Evolutionary conservation across 64 coral and sea anemone species (phyloP), one percentile per base, ranked within the genome.

Genomic region (Stylophora pistillata): DNA sequence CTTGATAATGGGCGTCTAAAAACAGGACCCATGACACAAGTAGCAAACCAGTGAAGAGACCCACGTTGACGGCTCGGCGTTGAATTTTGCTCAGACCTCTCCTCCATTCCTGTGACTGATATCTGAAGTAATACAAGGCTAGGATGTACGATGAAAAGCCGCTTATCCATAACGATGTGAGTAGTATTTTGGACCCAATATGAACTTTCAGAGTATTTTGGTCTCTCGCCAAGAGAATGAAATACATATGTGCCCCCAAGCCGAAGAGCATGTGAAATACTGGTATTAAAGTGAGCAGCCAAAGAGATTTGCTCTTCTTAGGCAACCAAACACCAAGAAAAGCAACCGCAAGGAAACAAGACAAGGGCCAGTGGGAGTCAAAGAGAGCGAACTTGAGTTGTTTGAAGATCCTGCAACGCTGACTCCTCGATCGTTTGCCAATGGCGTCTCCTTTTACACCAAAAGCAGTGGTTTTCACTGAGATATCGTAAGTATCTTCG

Each of bases 171-270:
- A 92, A 61, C 47, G 59, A 33, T 29, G 81, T 77, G 1, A 92
- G 90, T 13, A 92, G 90, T 29, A 92, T 92, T 64, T 92, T 92
- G 5, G 83, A 92, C 58, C 90, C 90, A 47, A 92, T 78, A 17
- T 92, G 83, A 69, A 87, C 72, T 47, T 47, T 47, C 37, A 47
- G 7, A 47, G 3, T 47, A 3, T 33, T 79, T 20, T 68, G 74
- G 72, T 91, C 81, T 25, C 41, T 72, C 16, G 74, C n/a, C 11
- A 83, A 86, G 14, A 58, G 13, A 16, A 87, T 77, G 61, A 92
- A 92, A 76, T 79, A 92, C 20, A 92, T 53, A 86, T 92, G 90
- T 32, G 90, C 82, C 18, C 73, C 85, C 5, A 92, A 16, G 52
- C 90, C 90, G 63, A 92, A 79, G 47, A 92, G 47, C 10, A 92